Conservation (phyloP, 2,888 invertebrate species). For the Lamellibrachia columna region DNA sequence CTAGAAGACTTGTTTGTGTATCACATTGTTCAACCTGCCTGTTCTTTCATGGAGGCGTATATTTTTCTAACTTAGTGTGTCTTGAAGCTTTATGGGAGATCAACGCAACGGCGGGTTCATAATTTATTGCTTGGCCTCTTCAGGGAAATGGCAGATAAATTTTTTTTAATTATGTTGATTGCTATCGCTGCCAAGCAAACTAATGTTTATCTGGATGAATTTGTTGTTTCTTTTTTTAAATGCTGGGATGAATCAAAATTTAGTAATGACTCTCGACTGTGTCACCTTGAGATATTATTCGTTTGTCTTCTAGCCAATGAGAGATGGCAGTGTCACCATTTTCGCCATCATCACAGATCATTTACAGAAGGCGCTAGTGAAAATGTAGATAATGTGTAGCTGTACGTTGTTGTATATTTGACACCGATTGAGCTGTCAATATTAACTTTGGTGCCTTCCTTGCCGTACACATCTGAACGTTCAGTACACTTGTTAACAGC, state of each 20-base stretch:
- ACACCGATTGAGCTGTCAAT: neutral
- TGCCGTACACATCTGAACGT: slow-evolving; percentile 3
- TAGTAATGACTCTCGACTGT: neutral
- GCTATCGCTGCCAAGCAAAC: neutral
- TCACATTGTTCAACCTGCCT: neutral
- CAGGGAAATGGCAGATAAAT: neutral
- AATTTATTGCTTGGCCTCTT: neutral
- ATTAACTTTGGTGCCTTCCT: neutral
- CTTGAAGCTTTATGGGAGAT: neutral
- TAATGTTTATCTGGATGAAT: neutral
- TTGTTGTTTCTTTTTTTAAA: neutral
- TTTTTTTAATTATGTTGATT: neutral
- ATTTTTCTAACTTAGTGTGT: neutral
- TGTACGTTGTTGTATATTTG: neutral
- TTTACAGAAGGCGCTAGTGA: neutral
- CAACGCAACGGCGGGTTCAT: neutral
- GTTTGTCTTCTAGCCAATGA: neutral
- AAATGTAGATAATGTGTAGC: neutral
- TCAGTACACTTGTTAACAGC: slow-evolving; percentile 6
- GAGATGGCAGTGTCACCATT: neutral
- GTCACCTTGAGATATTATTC: neutral
- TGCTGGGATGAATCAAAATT: neutral
- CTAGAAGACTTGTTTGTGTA: slow-evolving; percentile 12
- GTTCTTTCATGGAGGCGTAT: slow-evolving; percentile 16
- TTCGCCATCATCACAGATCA: neutral